phyloP scores from a whole-genome alignment of 2,888 invertebrate genomes.

The Allacma fusca region DNA sequence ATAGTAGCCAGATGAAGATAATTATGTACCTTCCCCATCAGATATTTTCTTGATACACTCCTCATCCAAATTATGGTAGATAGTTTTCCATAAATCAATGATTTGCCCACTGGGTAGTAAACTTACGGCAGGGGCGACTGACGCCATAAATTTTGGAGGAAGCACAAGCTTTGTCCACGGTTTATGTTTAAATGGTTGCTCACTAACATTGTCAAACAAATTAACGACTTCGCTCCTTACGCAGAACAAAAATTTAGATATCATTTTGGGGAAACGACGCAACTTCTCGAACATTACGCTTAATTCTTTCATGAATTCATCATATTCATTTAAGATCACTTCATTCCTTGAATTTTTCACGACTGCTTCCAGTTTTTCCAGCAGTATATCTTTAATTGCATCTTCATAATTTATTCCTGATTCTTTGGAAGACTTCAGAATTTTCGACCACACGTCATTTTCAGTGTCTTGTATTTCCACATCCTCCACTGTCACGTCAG shows the following conservation, averaged over 20 bases:
- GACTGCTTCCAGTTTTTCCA: slow-evolving; percentile 40
- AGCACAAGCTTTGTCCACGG: slow-evolving; percentile 34
- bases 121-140: slow-evolving; percentile 46
- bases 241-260: slow-evolving; percentile 56
- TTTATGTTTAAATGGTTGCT: slow-evolving; percentile 17
- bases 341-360: slow-evolving; percentile 42
- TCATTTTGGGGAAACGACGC: slow-evolving; percentile 57
- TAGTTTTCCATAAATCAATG: slow-evolving; percentile 58
- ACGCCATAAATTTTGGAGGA: slow-evolving; percentile 40
- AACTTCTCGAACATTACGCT: slow-evolving; percentile 56
- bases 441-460: slow-evolving; percentile 31
- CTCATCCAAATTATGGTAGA: slow-evolving; percentile 56
- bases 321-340: slow-evolving; percentile 28
- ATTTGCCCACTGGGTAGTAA: slow-evolving; percentile 56
- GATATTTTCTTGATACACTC: slow-evolving; percentile 50
- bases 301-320: slow-evolving; percentile 53
- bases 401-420: slow-evolving; percentile 40
- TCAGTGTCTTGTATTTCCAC: neutral
- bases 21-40: slow-evolving; percentile 38
- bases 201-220: slow-evolving; percentile 5
- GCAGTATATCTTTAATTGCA: slow-evolving; percentile 19
- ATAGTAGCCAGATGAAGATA: neutral
- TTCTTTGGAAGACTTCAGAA: slow-evolving; percentile 23
- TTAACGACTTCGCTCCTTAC: slow-evolving; percentile 44
- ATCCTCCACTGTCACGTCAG: neutral